phyloP scores from a whole-genome alignment of 1,140 invertebrate species.

The Gonioctena quinquepunctata region DNA sequence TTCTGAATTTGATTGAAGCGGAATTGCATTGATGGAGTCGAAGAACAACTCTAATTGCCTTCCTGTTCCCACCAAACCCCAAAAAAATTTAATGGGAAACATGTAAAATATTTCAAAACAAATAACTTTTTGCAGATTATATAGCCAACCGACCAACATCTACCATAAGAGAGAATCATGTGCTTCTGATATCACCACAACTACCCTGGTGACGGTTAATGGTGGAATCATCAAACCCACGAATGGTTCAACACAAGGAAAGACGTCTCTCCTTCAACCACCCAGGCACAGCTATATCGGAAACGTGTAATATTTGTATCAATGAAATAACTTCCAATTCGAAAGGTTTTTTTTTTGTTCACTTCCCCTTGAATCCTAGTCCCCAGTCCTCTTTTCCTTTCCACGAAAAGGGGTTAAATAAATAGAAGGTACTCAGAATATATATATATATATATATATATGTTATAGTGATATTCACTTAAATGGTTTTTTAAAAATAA shows the following conservation, averaged over 20 bases:
- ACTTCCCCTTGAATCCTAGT: not conserved
- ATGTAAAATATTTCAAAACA: not conserved
- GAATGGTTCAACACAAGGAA: conserved; percentile 25
- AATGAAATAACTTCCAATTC: not conserved
- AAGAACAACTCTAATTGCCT: too few relatives aligned
- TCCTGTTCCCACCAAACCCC: too few relatives aligned
- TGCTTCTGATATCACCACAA: conserved; percentile 70
- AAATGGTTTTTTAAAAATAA: too few relatives aligned
- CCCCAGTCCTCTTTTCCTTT: too few relatives aligned
- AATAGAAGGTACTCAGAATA: too few relatives aligned
- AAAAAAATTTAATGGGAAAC: too few relatives aligned
- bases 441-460: too few relatives aligned
- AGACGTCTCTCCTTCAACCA: conserved; percentile 45
- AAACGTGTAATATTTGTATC: conserved; percentile 34
- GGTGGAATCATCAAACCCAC: conserved; percentile 33
- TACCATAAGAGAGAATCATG: conserved; percentile 70
- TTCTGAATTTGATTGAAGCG: too few relatives aligned
- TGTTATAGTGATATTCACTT: too few relatives aligned
- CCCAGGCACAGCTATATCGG: conserved; percentile 39
- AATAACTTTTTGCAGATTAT: conserved; percentile 58
- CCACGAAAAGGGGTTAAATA: too few relatives aligned
- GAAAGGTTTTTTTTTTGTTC: not conserved
- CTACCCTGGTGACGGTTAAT: conserved; percentile 63
- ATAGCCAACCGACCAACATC: conserved; percentile 62
- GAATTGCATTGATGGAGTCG: too few relatives aligned